phyloP scores from a whole-genome alignment of 2,113 vertebrate species.

The Beaufortia kweichowensis region DNA sequence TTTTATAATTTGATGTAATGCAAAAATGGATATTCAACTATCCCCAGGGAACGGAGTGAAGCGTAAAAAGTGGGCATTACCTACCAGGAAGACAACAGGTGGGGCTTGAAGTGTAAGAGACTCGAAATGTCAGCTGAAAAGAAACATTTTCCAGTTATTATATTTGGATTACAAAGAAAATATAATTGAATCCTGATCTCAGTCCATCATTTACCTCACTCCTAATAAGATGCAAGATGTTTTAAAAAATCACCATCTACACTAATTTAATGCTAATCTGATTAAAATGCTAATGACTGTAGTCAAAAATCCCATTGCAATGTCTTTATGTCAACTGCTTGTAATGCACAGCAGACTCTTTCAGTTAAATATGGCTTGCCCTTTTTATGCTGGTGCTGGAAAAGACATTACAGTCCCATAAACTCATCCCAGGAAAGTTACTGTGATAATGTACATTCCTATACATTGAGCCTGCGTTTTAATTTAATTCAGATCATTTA shows the following conservation, averaged over 20 bases:
- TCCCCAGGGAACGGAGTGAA: too few species aligned
- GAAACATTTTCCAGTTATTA: too few species aligned
- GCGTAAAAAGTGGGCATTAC: too few species aligned
- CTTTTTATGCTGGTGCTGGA: background rate
- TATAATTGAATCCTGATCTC: too few species aligned
- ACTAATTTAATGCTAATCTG: background rate
- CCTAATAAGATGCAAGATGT: background rate
- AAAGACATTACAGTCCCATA: background rate
- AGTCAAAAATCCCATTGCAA: background rate
- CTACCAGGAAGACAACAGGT: too few species aligned
- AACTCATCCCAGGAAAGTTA: background rate
- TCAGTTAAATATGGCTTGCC: background rate
- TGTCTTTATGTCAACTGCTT: background rate
- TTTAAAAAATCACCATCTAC: background rate
- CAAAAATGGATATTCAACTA: too few species aligned
- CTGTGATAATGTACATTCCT: background rate
- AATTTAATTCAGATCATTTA: background rate
- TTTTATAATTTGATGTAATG: too few species aligned
- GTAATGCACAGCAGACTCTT: background rate
- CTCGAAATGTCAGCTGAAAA: too few species aligned
- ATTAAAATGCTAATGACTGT: background rate
- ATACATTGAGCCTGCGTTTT: background rate
- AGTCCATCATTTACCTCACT: background rate
- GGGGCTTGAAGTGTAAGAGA: too few species aligned
- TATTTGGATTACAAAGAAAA: too few species aligned